phyloP scores from a whole-genome alignment of 2,888 invertebrate species.

The Pyrochroa serraticornis region DNA sequence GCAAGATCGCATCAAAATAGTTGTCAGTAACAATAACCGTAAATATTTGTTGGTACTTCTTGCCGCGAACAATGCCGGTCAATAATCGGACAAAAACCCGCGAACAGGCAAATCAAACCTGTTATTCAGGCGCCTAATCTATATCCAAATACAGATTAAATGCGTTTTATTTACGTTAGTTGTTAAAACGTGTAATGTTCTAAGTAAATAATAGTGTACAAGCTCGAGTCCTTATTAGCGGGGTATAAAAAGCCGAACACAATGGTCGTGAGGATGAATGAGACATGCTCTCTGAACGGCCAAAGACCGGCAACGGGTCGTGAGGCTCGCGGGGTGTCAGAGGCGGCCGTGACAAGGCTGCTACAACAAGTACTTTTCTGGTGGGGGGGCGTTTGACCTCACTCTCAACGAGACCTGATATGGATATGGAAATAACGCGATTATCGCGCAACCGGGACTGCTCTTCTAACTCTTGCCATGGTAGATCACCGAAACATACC shows the following conservation, averaged over 20 bases:
- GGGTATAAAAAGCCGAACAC: slow-evolving; percentile 44
- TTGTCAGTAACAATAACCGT: not conserved
- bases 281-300: slow-evolving; percentile 42
- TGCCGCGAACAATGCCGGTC: slow-evolving; percentile 10
- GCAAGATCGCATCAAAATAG: not conserved
- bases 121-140: slow-evolving; percentile 21
- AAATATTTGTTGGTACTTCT: not conserved
- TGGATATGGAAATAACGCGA: slow-evolving; percentile 47
- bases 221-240: slow-evolving; percentile 43
- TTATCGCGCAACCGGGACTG: slow-evolving; percentile 39
- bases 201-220: slow-evolving; percentile 43
- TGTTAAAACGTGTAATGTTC: slow-evolving; percentile 42
- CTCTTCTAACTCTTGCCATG: slow-evolving; percentile 20
- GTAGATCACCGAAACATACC: slow-evolving; percentile 16
- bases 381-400: slow-evolving; percentile 46
- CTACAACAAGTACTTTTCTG: slow-evolving; percentile 37
- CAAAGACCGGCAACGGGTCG: slow-evolving; percentile 44
- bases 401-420: slow-evolving; percentile 47
- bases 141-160: slow-evolving; percentile 33
- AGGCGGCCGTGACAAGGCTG: slow-evolving; percentile 50
- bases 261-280: slow-evolving; percentile 47
- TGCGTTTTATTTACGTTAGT: slow-evolving; percentile 38
- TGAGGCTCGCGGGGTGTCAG: slow-evolving; percentile 43
- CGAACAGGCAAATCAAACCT: slow-evolving; percentile 1
- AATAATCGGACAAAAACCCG: slow-evolving; percentile 17